phyloP scores from a whole-genome alignment of 1,140 invertebrate species.

The Trichomalopsis sarcophagae region DNA sequence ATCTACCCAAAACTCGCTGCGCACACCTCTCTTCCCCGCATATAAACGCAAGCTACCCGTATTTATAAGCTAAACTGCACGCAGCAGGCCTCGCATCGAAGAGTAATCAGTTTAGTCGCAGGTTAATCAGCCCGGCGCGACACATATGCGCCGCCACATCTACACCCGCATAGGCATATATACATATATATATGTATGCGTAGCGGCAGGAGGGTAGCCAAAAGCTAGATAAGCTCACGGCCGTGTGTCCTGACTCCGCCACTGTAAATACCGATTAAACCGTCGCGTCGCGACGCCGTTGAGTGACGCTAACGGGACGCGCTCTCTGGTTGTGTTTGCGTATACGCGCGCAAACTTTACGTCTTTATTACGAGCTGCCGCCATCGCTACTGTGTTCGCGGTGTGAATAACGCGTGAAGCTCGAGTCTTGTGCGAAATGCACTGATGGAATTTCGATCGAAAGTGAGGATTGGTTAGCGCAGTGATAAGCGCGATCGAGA shows the following conservation, averaged over 20 bases:
- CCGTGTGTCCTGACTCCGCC: slow-evolving; percentile 34
- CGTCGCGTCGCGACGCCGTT: neutral
- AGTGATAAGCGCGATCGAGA: neutral
- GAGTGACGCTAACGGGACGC: neutral
- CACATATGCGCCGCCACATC: slow-evolving; percentile 51
- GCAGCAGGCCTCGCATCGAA: slow-evolving; percentile 49
- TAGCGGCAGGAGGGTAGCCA: too few species aligned
- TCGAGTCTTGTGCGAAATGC: neutral
- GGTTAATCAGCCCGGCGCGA: slow-evolving; percentile 61
- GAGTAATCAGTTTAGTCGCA: slow-evolving; percentile 61
- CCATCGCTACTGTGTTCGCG: neutral
- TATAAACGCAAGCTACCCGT: neutral
- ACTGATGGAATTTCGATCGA: neutral
- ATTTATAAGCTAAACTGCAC: neutral
- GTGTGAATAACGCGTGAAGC: neutral
- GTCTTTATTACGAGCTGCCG: neutral
- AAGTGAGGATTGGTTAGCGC: neutral
- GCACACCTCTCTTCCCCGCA: too few species aligned
- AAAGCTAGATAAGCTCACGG: slow-evolving; percentile 15
- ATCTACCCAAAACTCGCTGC: neutral
- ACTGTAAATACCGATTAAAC: slow-evolving; percentile 65
- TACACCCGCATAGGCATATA: too few species aligned
- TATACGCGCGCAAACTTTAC: neutral
- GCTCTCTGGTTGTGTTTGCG: too few species aligned
- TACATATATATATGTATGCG: too few species aligned